Conservation (phyloP, 2,113 vertebrate genomes). For the Leptobrachium ailaonicum region DNA sequence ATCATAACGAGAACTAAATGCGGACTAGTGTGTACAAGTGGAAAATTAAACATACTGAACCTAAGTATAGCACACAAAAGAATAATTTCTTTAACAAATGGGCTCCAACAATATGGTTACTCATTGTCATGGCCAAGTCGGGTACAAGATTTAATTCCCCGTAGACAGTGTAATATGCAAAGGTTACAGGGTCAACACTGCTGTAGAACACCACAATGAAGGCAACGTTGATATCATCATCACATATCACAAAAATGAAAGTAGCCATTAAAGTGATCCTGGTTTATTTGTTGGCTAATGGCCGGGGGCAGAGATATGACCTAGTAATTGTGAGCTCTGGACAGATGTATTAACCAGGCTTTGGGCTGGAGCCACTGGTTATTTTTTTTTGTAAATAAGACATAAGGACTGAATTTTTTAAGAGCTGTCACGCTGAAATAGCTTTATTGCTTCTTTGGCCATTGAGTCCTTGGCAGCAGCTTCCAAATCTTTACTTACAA, state of each 20-base stretch:
- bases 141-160: constrained; percentile 53
- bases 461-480: constrained; percentile 73
- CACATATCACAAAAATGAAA: constrained; percentile 76
- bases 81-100: no score
- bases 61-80: no score
- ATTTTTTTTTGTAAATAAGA: constrained; percentile 85
- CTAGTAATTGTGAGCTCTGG: constrained; percentile 86
- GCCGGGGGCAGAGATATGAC: constrained; percentile 84
- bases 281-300: constrained; percentile 81
- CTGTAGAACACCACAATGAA: constrained; percentile 52
- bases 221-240: constrained; percentile 60
- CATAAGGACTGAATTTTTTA: constrained; percentile 77
- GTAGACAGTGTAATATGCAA: constrained; percentile 72
- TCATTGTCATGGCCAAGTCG: no score
- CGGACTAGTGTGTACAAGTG: no score
- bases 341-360: constrained; percentile 94
- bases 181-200: constrained; percentile 73
- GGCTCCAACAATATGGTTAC: no score
- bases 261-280: constrained; percentile 73
- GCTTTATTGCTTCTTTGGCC: constrained; percentile 69
- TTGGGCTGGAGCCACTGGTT: constrained; percentile 87
- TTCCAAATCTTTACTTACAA: constrained; percentile 73
- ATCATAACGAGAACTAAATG: no score
- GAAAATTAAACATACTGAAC: no score
- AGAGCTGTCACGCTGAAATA: constrained; percentile 71